These are phyloP conservation scores for Drosophila hydei DNA, from an alignment of 1,140 invertebrate species.

Conservation along the genomic window DNA sequence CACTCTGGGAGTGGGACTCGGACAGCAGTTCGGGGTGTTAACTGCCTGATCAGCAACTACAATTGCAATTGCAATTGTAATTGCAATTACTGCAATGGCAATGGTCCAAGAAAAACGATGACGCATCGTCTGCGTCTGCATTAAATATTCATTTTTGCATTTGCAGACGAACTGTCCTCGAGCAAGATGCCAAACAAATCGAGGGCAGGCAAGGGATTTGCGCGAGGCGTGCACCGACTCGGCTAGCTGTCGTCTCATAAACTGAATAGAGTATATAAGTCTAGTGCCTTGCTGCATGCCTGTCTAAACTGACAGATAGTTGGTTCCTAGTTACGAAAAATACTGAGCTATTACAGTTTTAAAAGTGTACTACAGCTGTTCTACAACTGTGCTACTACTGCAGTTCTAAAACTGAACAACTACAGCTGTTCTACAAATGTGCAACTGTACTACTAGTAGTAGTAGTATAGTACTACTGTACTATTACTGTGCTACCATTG, in stretches of 20 bases:
- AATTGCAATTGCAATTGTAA: slow-evolving; percentile 33
- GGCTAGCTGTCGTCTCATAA: too few species aligned
- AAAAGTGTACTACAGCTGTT: too few species aligned
- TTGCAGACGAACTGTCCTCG: slow-evolving; percentile 67
- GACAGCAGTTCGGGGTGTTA: slow-evolving; percentile 49
- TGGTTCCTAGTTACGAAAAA: too few species aligned
- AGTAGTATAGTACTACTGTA: too few species aligned
- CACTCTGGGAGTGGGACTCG: not conserved
- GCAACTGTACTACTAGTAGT: too few species aligned
- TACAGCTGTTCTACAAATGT: too few species aligned
- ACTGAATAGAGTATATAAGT: not conserved
- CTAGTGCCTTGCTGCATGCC: not conserved
- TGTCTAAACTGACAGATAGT: not conserved
- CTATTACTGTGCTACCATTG: too few species aligned
- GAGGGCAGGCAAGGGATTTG: not conserved
- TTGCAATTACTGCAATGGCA: slow-evolving; percentile 54
- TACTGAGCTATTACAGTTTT: too few species aligned
- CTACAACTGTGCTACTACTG: too few species aligned
- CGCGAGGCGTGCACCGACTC: too few species aligned
- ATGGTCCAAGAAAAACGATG: slow-evolving; percentile 53
- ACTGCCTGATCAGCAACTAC: slow-evolving; percentile 66
- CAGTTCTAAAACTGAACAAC: too few species aligned
- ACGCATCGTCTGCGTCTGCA: slow-evolving; percentile 75
- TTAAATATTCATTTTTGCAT: slow-evolving; percentile 61
- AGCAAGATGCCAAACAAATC: slow-evolving; percentile 19